Evolutionary conservation across 2,888 invertebrate genomes (phyloP).

Genomic region (Platynereis dumerilii): DNA sequence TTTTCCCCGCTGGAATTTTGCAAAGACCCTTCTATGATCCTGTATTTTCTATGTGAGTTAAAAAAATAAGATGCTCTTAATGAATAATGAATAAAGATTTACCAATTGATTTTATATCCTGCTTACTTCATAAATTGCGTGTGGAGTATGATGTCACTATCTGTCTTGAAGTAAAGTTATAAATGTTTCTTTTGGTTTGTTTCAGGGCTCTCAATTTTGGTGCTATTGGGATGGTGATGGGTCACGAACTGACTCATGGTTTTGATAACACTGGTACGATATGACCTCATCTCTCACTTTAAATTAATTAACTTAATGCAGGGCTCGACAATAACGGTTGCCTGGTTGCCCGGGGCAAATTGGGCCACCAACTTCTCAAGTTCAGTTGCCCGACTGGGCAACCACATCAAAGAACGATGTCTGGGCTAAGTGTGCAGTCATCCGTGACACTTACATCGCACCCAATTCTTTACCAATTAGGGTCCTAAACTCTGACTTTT

Average conservation of each 20-base stretch:
- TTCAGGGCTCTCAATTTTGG: constrained; percentile 57
- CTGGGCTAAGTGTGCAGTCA: no score
- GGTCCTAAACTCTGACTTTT: no score
- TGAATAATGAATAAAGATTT: not conserved
- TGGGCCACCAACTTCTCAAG: no score
- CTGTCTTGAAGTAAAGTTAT: not conserved
- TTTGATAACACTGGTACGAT: constrained; percentile 53
- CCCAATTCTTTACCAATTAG: no score
- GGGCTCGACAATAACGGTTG: not conserved
- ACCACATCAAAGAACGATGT: no score
- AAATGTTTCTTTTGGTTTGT: not conserved
- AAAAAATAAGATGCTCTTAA: no score
- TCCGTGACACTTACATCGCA: no score
- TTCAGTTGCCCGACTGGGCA: no score
- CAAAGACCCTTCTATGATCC: constrained; percentile 52
- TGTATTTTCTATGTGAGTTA: constrained; percentile 49
- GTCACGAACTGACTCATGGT: constrained; percentile 59
- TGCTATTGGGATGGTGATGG: constrained; percentile 58
- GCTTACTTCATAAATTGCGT: not conserved
- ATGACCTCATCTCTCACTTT: no score
- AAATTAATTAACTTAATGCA: no score
- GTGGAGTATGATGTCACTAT: not conserved
- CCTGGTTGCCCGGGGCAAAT: not conserved
- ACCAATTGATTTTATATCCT: not conserved
- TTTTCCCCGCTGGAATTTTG: constrained; percentile 57